A percentile compares a stretch with the other conserved stretches of the same genome.
Conservation (phyloP, 2,797 vertebrate genomes). For the Helostoma temminkii region DNA sequence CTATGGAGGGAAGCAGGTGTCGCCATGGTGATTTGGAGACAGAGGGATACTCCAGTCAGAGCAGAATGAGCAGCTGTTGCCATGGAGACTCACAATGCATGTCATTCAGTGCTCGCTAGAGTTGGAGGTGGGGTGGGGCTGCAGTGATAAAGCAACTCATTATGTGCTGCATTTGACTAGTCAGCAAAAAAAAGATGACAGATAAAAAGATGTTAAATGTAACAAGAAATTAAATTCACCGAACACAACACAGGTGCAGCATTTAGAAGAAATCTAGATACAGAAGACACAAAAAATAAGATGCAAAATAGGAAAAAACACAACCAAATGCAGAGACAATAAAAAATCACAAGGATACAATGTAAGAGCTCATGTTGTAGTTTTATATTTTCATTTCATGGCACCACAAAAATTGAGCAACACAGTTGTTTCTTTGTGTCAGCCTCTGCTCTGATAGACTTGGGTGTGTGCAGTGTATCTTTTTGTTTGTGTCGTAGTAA, state of each 20-base stretch:
- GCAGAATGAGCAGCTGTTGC: conserved; percentile 61
- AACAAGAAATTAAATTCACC: not conserved
- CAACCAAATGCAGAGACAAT: too few relatives aligned
- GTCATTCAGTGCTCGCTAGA: conserved; percentile 34
- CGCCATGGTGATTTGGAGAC: conserved; percentile 63
- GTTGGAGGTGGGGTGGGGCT: not conserved
- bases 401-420: too few relatives aligned
- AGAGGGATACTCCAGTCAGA: conserved; percentile 52
- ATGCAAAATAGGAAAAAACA: too few relatives aligned
- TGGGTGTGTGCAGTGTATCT: not conserved
- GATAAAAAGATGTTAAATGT: not conserved
- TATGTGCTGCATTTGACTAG: conserved; percentile 1
- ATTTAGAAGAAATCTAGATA: too few relatives aligned
- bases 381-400: too few relatives aligned
- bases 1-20: conserved; percentile 39
- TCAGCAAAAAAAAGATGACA: not conserved
- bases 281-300: too few relatives aligned
- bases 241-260: not conserved
- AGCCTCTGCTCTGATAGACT: too few relatives aligned
- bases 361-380: too few relatives aligned
- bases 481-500: too few relatives aligned
- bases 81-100: conserved; percentile 68
- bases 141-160: conserved; percentile 36
- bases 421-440: too few relatives aligned
- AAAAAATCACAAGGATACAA: too few relatives aligned